Conservation (phyloP, 2,888 invertebrate species). For the Drosophila robusta region DNA sequence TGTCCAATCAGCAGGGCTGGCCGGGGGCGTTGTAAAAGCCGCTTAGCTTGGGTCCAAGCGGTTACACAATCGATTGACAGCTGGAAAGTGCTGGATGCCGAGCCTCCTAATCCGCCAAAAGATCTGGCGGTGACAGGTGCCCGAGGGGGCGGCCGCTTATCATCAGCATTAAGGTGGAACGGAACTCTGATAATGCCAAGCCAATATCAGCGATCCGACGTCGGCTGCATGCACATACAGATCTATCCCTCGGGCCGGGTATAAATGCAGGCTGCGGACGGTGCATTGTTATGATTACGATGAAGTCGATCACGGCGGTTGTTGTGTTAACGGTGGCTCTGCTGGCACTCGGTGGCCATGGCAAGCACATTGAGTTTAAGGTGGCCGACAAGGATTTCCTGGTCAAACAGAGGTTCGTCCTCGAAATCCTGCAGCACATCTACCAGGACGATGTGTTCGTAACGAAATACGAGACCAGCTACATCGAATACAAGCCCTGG, state of each 20-base stretch:
- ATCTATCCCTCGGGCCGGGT: conserved; percentile 16
- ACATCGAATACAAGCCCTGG: conserved; percentile 86
- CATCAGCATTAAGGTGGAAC: conserved; percentile 34
- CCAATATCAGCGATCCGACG: conserved; percentile 38
- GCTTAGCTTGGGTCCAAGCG: background rate
- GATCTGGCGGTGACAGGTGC: background rate
- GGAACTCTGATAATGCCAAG: conserved; percentile 53
- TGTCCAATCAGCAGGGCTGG: conserved; percentile 16
- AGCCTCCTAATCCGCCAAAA: conserved; percentile 13
- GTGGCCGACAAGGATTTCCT: conserved; percentile 86
- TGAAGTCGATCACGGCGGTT: conserved; percentile 83
- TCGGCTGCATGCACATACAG: conserved; percentile 2
- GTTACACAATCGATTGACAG: conserved; percentile 11
- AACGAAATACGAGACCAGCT: conserved; percentile 86
- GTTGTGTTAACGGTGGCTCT: conserved; percentile 74
- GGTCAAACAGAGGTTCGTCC: conserved; percentile 86
- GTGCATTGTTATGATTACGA: conserved; percentile 60
- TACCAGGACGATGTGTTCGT: conserved; percentile 87
- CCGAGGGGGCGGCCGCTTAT: conserved; percentile 23
- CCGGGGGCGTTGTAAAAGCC: conserved; percentile 17
- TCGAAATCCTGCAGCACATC: conserved; percentile 86
- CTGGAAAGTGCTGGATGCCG: conserved; percentile 13
- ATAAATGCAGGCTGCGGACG: conserved; percentile 42
- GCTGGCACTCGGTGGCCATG: conserved; percentile 67
- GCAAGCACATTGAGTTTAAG: conserved; percentile 78